Percentiles rank a stretch among this genome's conserved stretches.
Evolutionary conservation across 2,113 vertebrate genomes (phyloP).

Genomic region (Rafetus swinhoei): DNA sequence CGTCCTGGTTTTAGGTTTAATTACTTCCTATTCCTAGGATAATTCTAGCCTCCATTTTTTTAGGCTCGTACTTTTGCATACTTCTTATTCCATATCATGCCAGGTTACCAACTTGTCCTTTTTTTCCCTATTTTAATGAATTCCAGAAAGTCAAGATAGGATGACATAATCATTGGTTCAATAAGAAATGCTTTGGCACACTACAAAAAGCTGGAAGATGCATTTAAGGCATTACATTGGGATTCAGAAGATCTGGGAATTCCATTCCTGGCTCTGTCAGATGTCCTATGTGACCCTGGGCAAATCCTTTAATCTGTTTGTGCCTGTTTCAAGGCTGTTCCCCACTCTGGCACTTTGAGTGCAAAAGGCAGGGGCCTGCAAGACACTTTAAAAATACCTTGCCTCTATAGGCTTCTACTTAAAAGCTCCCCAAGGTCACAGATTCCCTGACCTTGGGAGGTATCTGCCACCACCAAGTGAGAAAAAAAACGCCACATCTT

Average conservation of each 20-base stretch:
- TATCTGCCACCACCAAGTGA: too few relatives aligned
- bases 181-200: background rate
- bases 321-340: background rate
- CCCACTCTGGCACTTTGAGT: too few relatives aligned
- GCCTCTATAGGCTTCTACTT: too few relatives aligned
- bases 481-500: too few relatives aligned
- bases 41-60: background rate
- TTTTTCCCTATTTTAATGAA: background rate
- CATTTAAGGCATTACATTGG: background rate
- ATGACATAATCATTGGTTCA: background rate
- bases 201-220: background rate
- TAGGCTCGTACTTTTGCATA: rapidly evolving
- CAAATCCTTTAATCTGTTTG: background rate
- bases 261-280: background rate
- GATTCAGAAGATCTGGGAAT: background rate
- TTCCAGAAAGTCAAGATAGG: background rate
- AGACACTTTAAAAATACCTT: too few relatives aligned
- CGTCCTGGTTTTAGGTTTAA: background rate
- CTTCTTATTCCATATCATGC: background rate
- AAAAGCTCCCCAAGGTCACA: too few relatives aligned
- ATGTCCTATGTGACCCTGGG: background rate
- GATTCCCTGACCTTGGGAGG: too few relatives aligned
- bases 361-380: too few relatives aligned
- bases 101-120: background rate
- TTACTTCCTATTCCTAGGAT: background rate